Percentiles rank a stretch among this genome's conserved stretches.
phyloP scores from a whole-genome alignment of 2,797 vertebrate genomes.

The Spinus pinus region DNA sequence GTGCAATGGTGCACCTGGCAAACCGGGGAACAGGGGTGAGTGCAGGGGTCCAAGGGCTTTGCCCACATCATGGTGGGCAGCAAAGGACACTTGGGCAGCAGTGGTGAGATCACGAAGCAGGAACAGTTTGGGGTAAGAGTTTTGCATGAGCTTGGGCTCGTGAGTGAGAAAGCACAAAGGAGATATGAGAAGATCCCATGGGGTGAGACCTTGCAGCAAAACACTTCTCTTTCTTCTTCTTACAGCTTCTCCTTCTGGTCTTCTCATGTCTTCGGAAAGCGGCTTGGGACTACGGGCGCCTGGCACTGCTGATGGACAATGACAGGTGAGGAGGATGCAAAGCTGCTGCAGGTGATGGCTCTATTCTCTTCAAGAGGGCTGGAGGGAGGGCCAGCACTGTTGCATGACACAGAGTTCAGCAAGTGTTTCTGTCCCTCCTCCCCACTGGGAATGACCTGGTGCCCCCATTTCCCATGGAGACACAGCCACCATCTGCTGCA shows the following conservation, averaged over 20 bases:
- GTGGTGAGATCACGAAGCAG: not conserved
- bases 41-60: not conserved
- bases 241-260: slow-evolving; percentile 86
- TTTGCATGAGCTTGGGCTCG: not conserved
- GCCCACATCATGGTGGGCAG: not conserved
- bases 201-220: not conserved
- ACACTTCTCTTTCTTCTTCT: not conserved
- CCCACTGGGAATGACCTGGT: not conserved
- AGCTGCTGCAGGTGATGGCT: not conserved
- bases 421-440: not conserved
- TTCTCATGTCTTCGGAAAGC: slow-evolving; percentile 98
- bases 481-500: not conserved
- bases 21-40: rapidly evolving
- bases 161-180: not conserved
- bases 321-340: slow-evolving; percentile 82
- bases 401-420: not conserved
- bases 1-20: not conserved
- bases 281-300: slow-evolving; percentile 95
- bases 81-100: not conserved
- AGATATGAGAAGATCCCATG: not conserved
- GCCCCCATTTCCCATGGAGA: not conserved
- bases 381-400: not conserved
- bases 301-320: slow-evolving; percentile 94
- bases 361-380: not conserved
- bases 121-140: not conserved